These are phyloP conservation scores for Penaeus indicus DNA, from an alignment of 1,140 invertebrate genomes.

Conservation along the genomic window DNA sequence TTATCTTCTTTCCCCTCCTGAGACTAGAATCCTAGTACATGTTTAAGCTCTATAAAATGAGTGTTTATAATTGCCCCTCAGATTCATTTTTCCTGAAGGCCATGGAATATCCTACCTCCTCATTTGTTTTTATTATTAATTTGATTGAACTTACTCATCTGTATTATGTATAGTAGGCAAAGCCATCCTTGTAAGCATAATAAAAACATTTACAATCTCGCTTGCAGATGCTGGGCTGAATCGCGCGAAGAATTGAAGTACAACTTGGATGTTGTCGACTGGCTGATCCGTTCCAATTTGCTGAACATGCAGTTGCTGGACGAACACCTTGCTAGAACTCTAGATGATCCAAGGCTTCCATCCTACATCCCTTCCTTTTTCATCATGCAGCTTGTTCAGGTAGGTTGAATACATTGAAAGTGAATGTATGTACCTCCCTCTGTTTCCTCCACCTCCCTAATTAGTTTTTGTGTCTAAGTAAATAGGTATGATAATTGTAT, in stretches of 20 bases:
- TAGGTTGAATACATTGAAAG: constrained; percentile 16
- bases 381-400: constrained; percentile 90
- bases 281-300: constrained; percentile 81
- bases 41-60: too few species aligned
- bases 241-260: constrained; percentile 89
- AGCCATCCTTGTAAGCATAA: background rate
- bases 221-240: constrained; percentile 72
- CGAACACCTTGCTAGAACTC: constrained; percentile 83
- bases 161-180: too few species aligned
- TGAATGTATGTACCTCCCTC: background rate
- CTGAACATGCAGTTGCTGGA: constrained; percentile 85
- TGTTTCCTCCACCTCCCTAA: background rate
- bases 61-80: too few species aligned
- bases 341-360: constrained; percentile 78
- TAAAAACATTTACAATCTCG: background rate
- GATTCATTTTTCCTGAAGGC: too few species aligned
- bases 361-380: constrained; percentile 78
- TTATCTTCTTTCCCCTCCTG: too few species aligned
- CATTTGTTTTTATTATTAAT: too few species aligned
- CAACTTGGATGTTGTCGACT: constrained; percentile 92
- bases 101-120: too few species aligned
- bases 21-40: too few species aligned
- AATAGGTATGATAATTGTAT: background rate
- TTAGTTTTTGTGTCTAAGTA: background rate
- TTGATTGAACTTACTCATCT: too few species aligned